These are phyloP conservation scores for Ceraclea dissimilis DNA, from an alignment of 2,888 invertebrate genomes.

Conservation along the genomic window DNA sequence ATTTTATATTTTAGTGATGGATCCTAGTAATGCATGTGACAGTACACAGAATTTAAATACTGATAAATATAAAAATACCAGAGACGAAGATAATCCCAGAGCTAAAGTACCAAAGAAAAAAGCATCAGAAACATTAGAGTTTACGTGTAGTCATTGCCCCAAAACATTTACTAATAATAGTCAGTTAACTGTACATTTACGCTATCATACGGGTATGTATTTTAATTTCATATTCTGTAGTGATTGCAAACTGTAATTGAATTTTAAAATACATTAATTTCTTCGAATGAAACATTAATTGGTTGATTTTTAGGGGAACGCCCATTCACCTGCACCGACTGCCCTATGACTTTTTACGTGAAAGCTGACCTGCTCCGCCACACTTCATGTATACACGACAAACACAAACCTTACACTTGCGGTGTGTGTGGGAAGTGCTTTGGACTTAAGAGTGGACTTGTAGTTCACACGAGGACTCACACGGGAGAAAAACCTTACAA, in stretches of 20 bases:
- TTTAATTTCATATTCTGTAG: not conserved
- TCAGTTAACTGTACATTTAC: slow-evolving; percentile 8
- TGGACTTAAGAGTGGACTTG: slow-evolving; percentile 13
- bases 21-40: no score
- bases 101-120: no score
- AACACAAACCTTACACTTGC: not conserved
- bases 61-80: no score
- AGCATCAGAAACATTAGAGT: no score
- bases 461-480: slow-evolving; percentile 21
- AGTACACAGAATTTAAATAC: no score
- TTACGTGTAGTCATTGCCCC: slow-evolving; percentile 6
- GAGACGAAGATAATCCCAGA: no score
- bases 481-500: slow-evolving; percentile 22
- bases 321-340: slow-evolving; percentile 11
- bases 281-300: no score
- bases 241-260: not conserved
- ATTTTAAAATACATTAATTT: no score
- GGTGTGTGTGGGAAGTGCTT: slow-evolving; percentile 18
- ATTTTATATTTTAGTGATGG: no score
- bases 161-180: slow-evolving; percentile 10
- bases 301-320: no score
- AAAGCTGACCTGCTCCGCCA: slow-evolving; percentile 16
- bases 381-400: not conserved
- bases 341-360: slow-evolving; percentile 11
- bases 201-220: slow-evolving; percentile 16